Percentiles rank a stretch among this genome's conserved stretches.
Evolutionary conservation across 1,140 invertebrate species (phyloP).

Genomic region (Drosophila jambulina): DNA sequence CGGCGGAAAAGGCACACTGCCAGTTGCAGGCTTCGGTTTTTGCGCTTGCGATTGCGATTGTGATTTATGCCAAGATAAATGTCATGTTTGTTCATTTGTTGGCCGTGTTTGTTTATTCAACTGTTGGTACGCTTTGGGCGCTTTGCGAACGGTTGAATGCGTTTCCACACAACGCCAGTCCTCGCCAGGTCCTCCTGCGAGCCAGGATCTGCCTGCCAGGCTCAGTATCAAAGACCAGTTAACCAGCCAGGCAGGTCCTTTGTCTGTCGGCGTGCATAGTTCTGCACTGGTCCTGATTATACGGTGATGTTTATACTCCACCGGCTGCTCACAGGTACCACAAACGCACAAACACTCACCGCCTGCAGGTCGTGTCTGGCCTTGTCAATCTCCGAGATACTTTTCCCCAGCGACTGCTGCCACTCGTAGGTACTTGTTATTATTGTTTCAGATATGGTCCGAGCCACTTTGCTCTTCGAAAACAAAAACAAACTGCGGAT

Average conservation of each 20-base stretch:
- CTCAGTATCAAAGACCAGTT: not conserved
- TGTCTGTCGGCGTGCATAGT: not conserved
- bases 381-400: conserved; percentile 19
- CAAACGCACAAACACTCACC: not conserved
- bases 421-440: not conserved
- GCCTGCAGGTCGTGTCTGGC: conserved; percentile 3
- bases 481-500: conserved; percentile 1
- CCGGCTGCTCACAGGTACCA: not conserved
- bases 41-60: conserved; percentile 26
- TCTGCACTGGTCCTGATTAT: conserved; percentile 3
- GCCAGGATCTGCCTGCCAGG: not conserved
- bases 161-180: conserved; percentile 8
- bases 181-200: not conserved
- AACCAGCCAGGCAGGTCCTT: not conserved
- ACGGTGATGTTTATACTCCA: conserved; percentile 12
- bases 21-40: conserved; percentile 47
- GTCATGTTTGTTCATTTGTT: conserved; percentile 38
- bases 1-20: conserved; percentile 30
- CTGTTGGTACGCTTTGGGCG: conserved; percentile 4
- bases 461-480: not conserved
- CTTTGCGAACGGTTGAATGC: conserved; percentile 19
- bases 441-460: conserved; percentile 4
- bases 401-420: not conserved
- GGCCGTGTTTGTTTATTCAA: conserved; percentile 16
- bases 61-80: conserved; percentile 62